phyloP scores from a whole-genome alignment of 2,113 vertebrate species.

The Oxyura jamaicensis region DNA sequence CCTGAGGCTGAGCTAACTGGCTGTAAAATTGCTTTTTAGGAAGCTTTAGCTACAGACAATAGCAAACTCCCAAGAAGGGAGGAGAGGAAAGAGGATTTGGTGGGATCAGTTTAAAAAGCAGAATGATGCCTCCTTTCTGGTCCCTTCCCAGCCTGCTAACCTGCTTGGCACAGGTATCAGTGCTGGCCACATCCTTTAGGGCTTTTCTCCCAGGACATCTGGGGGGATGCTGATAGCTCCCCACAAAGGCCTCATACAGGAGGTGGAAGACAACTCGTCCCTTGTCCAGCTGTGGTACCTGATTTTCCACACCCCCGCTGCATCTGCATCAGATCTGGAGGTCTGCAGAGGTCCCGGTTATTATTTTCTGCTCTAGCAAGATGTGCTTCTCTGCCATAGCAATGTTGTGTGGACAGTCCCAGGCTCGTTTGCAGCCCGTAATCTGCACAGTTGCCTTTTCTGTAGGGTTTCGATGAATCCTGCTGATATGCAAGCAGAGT shows the following conservation, averaged over 20 bases:
- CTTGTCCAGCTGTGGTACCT: background rate
- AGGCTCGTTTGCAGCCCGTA: background rate
- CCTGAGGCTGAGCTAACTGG: conserved; percentile 65
- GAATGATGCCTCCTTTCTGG: background rate
- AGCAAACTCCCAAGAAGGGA: background rate
- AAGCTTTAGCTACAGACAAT: conserved; percentile 29
- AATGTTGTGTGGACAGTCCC: background rate
- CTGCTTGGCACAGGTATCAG: background rate
- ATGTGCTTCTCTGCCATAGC: background rate
- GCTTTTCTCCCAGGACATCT: background rate
- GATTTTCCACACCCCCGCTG: background rate
- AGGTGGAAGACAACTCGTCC: background rate
- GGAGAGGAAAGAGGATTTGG: background rate
- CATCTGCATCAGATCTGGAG: background rate
- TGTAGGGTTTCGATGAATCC: background rate
- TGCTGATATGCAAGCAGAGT: background rate
- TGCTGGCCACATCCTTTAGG: background rate
- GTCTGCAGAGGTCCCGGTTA: background rate
- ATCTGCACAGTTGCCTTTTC: background rate
- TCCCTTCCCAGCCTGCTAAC: background rate
- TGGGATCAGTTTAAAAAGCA: background rate
- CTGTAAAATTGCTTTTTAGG: conserved; percentile 68
- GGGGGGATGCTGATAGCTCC: background rate
- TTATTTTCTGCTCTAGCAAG: background rate
- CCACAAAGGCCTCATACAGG: background rate